phyloP scores from a whole-genome alignment of 2,888 invertebrate genomes.

The Leucophenga maculata region DNA sequence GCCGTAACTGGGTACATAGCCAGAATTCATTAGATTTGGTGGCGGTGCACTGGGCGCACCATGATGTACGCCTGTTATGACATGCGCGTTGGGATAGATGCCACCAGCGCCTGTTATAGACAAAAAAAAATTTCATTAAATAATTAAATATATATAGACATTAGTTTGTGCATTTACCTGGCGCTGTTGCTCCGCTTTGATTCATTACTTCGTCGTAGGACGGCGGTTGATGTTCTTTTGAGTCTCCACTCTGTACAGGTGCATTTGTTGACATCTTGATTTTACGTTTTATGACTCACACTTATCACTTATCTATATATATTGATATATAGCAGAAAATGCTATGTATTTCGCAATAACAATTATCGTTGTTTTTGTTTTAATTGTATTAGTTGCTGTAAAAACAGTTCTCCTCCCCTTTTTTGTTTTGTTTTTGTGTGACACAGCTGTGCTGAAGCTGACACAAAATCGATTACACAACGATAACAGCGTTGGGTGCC shows the following conservation, averaged over 20 bases:
- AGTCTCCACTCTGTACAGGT: conserved; percentile 25
- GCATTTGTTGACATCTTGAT: conserved; percentile 7
- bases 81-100: conserved; percentile 40
- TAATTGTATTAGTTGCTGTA: not conserved
- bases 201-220: conserved; percentile 73
- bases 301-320: not conserved
- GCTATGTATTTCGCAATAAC: conserved; percentile 2
- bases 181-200: conserved; percentile 30
- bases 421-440: not conserved
- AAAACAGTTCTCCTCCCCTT: too few relatives aligned
- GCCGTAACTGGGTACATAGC: conserved; percentile 74
- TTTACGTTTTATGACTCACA: conserved; percentile 36
- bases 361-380: conserved; percentile 10
- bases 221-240: conserved; percentile 73
- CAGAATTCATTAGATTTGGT: conserved; percentile 29
- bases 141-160: too few relatives aligned
- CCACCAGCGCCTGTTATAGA: not conserved
- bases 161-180: conserved; percentile 26
- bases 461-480: too few relatives aligned
- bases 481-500: too few relatives aligned
- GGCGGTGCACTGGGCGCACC: conserved; percentile 52
- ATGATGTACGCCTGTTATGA: conserved; percentile 53
- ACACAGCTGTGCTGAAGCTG: not conserved
- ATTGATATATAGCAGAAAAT: not conserved
- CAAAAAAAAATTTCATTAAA: too few relatives aligned